phyloP scores from a whole-genome alignment of 2,797 vertebrate species.

The Garrulus glandarius region DNA sequence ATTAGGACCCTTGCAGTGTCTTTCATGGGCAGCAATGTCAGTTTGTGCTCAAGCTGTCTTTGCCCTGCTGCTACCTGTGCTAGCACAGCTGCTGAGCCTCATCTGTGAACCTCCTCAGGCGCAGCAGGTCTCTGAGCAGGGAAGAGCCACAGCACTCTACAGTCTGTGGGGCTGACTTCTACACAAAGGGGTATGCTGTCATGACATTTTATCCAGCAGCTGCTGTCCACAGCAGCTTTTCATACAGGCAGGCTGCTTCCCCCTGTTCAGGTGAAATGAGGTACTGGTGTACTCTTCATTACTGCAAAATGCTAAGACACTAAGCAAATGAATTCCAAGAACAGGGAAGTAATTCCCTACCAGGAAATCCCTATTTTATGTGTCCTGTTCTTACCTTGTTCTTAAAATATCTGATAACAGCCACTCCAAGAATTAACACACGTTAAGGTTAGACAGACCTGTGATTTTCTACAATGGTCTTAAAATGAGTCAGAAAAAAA shows the following conservation, averaged over 20 bases:
- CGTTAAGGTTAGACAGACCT: neutral
- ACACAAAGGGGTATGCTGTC: neutral
- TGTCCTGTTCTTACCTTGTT: neutral
- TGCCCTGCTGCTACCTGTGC: neutral
- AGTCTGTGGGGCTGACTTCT: neutral
- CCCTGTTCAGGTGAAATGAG: neutral
- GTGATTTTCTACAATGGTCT: neutral
- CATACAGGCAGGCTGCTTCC: neutral
- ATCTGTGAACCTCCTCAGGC: neutral
- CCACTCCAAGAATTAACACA: neutral
- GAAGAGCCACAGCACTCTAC: neutral
- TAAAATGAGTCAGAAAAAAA: neutral
- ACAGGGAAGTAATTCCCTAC: neutral
- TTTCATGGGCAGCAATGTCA: neutral
- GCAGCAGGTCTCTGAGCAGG: neutral
- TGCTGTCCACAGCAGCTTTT: neutral
- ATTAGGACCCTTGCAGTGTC: neutral
- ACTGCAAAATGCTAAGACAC: neutral
- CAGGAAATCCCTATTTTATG: neutral
- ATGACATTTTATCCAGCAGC: neutral
- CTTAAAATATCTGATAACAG: neutral
- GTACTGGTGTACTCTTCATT: neutral
- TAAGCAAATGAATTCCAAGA: neutral
- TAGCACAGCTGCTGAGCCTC: neutral
- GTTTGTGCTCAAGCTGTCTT: neutral